phyloP scores from a whole-genome alignment of 2,888 invertebrate genomes.

The Apodemia zela region DNA sequence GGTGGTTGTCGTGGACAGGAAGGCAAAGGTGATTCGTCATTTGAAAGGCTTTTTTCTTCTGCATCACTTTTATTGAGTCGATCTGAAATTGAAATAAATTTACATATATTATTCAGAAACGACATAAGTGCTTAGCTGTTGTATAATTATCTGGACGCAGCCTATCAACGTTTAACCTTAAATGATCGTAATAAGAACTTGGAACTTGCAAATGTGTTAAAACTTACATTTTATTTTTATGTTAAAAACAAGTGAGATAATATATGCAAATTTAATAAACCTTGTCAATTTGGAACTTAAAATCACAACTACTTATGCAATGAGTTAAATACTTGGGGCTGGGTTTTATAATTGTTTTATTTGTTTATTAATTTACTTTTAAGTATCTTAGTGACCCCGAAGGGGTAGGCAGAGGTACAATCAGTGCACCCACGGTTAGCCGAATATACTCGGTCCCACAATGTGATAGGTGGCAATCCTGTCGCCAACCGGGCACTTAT shows the following conservation, averaged over 20 bases:
- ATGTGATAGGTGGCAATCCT: no score
- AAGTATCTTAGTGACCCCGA: no score
- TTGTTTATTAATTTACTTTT: no score
- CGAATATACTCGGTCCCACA: no score
- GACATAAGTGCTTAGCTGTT: background rate
- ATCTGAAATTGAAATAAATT: slow-evolving; percentile 47
- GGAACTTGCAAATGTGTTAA: background rate
- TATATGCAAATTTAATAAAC: background rate
- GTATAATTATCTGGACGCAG: slow-evolving; percentile 1
- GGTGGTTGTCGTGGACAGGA: slow-evolving; percentile 88
- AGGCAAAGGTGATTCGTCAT: slow-evolving; percentile 70
- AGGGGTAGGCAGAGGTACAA: no score
- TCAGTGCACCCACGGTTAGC: no score
- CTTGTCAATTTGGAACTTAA: slow-evolving; percentile 5
- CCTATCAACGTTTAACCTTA: background rate
- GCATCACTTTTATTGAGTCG: slow-evolving; percentile 68
- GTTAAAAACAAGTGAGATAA: no score
- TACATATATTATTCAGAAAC: background rate
- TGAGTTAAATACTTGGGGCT: no score
- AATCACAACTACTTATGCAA: no score
- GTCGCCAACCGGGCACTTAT: no score
- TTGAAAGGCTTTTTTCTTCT: slow-evolving; percentile 73
- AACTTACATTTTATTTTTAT: no score
- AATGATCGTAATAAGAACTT: slow-evolving; percentile 25
- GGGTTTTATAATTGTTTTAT: no score